A percentile compares a stretch with the other conserved stretches of the same genome.
These are phyloP conservation scores for Xestobium rufovillosum DNA, from an alignment of 2,888 invertebrate species.

Conservation along the genomic window DNA sequence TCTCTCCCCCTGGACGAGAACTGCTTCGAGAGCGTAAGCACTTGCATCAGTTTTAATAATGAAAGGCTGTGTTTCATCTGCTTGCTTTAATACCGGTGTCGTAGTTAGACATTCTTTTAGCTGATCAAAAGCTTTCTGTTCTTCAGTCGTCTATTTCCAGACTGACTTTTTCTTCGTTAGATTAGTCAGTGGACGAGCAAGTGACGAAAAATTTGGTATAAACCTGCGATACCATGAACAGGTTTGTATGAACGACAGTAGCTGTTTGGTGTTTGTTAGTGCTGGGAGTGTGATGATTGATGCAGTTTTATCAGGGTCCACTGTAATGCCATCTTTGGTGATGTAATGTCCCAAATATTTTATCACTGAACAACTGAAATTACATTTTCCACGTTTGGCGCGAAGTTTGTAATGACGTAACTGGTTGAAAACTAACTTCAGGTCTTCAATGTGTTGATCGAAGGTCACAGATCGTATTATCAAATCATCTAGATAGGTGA, in stretches of 20 bases:
- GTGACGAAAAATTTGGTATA: constrained; percentile 19
- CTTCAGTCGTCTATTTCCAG: constrained; percentile 15
- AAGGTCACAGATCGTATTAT: constrained; percentile 20
- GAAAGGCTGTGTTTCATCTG: constrained; percentile 13
- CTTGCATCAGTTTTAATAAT: constrained; percentile 13
- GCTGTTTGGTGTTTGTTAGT: constrained; percentile 19
- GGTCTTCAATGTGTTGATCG: constrained; percentile 18
- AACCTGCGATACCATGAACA: constrained; percentile 23
- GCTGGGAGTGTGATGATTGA: constrained; percentile 19
- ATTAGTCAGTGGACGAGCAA: constrained; percentile 18
- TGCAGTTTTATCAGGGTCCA: constrained; percentile 20
- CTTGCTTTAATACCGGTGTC: constrained; percentile 15
- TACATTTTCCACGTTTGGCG: constrained; percentile 13
- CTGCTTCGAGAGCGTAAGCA: constrained; percentile 12
- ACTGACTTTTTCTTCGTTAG: constrained; percentile 20
- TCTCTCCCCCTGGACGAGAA: constrained; percentile 14
- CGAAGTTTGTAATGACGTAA: constrained; percentile 15
- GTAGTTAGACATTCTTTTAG: constrained; percentile 12
- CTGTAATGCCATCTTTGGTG: constrained; percentile 19
- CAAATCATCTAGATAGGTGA: constrained; percentile 23
- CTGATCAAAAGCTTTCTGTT: constrained; percentile 10
- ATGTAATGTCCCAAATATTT: constrained; percentile 18
- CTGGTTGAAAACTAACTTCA: constrained; percentile 11
- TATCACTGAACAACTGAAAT: too few species aligned
- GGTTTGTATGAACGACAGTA: constrained; percentile 21